Evolutionary conservation across 1,140 invertebrate species (phyloP).

Genomic region (Belonocnema kinseyi): DNA sequence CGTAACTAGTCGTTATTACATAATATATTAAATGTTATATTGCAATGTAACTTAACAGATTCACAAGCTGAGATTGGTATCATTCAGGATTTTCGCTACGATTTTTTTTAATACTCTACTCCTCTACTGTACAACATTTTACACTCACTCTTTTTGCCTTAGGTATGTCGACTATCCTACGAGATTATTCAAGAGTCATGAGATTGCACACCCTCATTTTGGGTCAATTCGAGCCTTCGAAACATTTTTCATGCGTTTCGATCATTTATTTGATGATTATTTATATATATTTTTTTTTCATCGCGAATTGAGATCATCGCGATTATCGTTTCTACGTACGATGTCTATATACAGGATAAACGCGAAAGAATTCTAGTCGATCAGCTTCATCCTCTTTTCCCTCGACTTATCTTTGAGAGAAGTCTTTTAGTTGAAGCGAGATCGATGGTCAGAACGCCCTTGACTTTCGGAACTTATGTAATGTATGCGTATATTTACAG

Average conservation of each 20-base stretch:
- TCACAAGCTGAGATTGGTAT: constrained; percentile 75
- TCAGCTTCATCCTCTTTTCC: constrained; percentile 11
- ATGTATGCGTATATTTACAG: constrained; percentile 50
- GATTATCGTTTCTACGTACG: constrained; percentile 25
- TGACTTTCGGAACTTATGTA: constrained; percentile 22
- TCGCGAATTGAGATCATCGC: constrained; percentile 11
- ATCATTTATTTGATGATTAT: constrained; percentile 30
- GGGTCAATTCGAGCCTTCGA: constrained; percentile 36
- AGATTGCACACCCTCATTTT: constrained; percentile 66
- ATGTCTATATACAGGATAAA: constrained; percentile 9
- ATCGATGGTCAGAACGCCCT: not conserved
- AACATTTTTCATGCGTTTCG: constrained; percentile 24
- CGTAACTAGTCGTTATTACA: constrained; percentile 56
- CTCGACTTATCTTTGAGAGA: not conserved
- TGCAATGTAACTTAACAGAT: constrained; percentile 74
- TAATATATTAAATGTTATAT: constrained; percentile 73
- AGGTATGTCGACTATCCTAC: constrained; percentile 68
- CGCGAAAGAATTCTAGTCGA: not conserved
- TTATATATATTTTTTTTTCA: not conserved
- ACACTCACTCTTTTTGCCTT: constrained; percentile 66
- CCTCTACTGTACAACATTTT: constrained; percentile 75
- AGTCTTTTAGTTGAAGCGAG: not conserved
- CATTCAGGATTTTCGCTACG: constrained; percentile 63
- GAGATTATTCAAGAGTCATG: constrained; percentile 74
- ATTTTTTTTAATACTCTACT: constrained; percentile 69